Evolutionary conservation across 1,140 invertebrate species (phyloP), one percentile per base, ranked within the genome.

Genomic region (Bombus pascuorum): DNA sequence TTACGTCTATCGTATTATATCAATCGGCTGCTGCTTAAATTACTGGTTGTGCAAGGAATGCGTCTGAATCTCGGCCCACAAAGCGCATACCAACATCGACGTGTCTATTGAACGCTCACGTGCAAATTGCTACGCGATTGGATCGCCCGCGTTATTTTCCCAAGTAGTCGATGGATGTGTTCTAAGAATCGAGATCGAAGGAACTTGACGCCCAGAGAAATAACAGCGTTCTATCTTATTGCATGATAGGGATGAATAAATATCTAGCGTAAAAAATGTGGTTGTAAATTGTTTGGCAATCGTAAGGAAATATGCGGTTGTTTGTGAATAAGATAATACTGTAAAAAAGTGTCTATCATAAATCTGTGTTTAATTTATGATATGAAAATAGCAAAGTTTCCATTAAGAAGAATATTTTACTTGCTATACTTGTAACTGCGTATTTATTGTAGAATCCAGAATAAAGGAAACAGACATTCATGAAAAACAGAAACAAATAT

Each of bases 81-180:
- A 84, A 44, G 66, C 82, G 85, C 78, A 83, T 82, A 75, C 59
- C 73, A 28, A 22, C 25, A 44, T 77, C 71, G 80, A 72, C 47
- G 72, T 83, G 57, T 75, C 53, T 62, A 77, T 86, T 66, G 78
- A 81, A 85, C 78, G 78, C 71, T 80, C 78, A 73, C 83, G 75
- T 84, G 75, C 65, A 34, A 79, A 84, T 83, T 70, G 82, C 74
- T 18, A 22, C 28, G 37, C 47, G 65, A 70, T 79, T 53, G 2
- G 75, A 84, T 84, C 82, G 65, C 53, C n/a, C 15, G 62, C 59
- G 59, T 68, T 42, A 44, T 76, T 84, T 84, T 84, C 66, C 22
- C 66, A 59, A 37, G 37, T 53, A 71, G 68, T 18, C 74, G 44
- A 32, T n/a, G 10, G 70, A 75, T 34, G 34, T 44, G 74, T 76